Conservation (phyloP, 92 coral and sea anemone species). For the Diadumene lineata region DNA sequence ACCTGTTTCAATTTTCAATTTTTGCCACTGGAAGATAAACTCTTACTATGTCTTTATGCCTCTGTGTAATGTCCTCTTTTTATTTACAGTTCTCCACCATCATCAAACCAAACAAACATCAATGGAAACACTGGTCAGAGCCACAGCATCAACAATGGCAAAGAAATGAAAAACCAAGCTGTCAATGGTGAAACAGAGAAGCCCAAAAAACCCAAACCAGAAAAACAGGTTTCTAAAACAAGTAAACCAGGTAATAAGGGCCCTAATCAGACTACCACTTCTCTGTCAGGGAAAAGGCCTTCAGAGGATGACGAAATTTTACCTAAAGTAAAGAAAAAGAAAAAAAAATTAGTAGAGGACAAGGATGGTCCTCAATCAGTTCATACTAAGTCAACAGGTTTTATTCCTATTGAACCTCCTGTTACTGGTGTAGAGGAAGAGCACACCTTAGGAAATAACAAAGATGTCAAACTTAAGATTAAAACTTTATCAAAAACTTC, state of each 20-base stretch:
- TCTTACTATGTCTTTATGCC: not conserved
- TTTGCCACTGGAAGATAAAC: too few species aligned
- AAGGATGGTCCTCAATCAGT: too few species aligned
- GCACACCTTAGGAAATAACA: constrained; percentile 58
- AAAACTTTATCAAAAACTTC: constrained; percentile 71
- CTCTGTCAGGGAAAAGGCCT: constrained; percentile 27
- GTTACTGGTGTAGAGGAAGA: constrained; percentile 48
- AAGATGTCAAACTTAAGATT: constrained; percentile 81
- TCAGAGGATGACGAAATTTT: constrained; percentile 24
- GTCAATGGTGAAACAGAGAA: constrained; percentile 56
- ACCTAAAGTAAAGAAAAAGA: constrained; percentile 42
- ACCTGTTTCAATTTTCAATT: too few species aligned
- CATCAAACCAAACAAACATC: constrained; percentile 6
- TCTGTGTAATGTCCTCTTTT: not conserved
- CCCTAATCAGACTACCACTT: too few species aligned
- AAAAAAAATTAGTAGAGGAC: constrained; percentile 78
- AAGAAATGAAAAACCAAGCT: constrained; percentile 23
- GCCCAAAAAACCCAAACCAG: constrained; percentile 46
- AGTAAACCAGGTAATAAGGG: constrained; percentile 30
- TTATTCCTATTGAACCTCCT: constrained; percentile 58
- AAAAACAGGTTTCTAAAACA: constrained; percentile 23
- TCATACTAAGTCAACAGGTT: constrained; percentile 67
- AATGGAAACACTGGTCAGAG: constrained; percentile 11
- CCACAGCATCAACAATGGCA: constrained; percentile 25
- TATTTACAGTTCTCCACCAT: constrained; percentile 28